Percentiles rank a stretch among this genome's conserved stretches.
Conservation (phyloP, 2,113 vertebrate species). For the Galeopterus variegatus region DNA sequence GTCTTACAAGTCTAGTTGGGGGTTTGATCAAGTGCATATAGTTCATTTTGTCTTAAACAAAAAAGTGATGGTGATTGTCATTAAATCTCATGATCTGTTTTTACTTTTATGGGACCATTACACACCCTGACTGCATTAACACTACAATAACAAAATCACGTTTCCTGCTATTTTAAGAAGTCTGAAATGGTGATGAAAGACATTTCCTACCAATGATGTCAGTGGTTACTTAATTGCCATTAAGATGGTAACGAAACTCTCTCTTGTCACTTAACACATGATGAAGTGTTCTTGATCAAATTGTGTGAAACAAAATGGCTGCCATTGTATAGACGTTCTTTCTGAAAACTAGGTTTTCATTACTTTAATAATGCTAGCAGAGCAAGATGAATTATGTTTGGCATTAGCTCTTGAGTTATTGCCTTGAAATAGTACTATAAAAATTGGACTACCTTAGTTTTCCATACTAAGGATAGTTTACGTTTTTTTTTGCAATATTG, state of each 20-base stretch:
- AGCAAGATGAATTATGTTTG: conserved; percentile 59
- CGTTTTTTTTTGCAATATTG: neutral
- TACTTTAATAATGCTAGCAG: conserved; percentile 58
- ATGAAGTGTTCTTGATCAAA: conserved; percentile 70
- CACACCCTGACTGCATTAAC: conserved; percentile 59
- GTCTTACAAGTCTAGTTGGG: neutral
- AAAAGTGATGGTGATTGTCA: conserved; percentile 55
- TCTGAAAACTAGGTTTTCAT: conserved; percentile 72
- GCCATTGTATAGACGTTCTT: conserved; percentile 38
- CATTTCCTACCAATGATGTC: conserved; percentile 72
- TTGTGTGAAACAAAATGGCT: conserved; percentile 49
- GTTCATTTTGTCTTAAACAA: conserved; percentile 41
- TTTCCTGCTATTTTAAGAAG: conserved; percentile 77
- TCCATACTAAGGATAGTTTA: conserved; percentile 43
- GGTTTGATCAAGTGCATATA: conserved; percentile 6
- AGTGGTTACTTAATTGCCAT: conserved; percentile 75
- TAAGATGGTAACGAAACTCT: conserved; percentile 76
- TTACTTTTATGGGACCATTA: conserved; percentile 63
- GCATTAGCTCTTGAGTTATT: conserved; percentile 52
- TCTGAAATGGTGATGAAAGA: conserved; percentile 69
- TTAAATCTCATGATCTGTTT: conserved; percentile 67
- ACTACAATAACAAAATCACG: conserved; percentile 72
- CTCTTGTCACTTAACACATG: conserved; percentile 58
- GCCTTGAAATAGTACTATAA: conserved; percentile 27
- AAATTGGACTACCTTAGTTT: conserved; percentile 41